Percentiles rank a stretch among this genome's conserved stretches.
These are phyloP conservation scores for Oeneis ivallda DNA, from an alignment of 2,888 invertebrate genomes.

Conservation along the genomic window DNA sequence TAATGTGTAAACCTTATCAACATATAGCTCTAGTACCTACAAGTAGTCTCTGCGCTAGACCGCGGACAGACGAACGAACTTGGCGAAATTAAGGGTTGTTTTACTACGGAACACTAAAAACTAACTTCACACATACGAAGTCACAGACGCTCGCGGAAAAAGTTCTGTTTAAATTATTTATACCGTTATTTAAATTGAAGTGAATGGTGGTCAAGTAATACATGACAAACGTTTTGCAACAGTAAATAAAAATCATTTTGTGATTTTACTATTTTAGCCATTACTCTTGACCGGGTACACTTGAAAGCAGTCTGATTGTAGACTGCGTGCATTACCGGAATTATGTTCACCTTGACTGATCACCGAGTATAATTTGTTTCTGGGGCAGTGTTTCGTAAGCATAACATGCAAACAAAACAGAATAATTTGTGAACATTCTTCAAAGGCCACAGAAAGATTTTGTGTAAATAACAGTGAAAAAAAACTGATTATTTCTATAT, in stretches of 20 bases:
- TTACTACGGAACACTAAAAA: too few relatives aligned
- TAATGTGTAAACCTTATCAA: too few relatives aligned
- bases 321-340: constrained; percentile 44
- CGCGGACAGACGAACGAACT: too few relatives aligned
- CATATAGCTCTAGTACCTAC: too few relatives aligned
- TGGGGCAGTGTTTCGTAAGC: constrained; percentile 20
- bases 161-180: too few relatives aligned
- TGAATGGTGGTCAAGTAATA: background rate
- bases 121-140: too few relatives aligned
- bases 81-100: too few relatives aligned
- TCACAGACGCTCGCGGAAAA: too few relatives aligned
- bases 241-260: background rate
- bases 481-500: too few relatives aligned
- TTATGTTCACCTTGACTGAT: constrained; percentile 57
- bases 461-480: background rate
- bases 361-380: constrained; percentile 35
- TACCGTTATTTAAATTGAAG: too few relatives aligned
- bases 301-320: constrained; percentile 48
- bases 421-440: background rate
- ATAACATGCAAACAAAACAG: constrained; percentile 5
- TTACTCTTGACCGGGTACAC: constrained; percentile 44
- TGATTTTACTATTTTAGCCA: background rate
- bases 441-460: background rate
- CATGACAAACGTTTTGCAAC: too few relatives aligned
- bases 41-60: too few relatives aligned